Conservation (phyloP, 2,113 vertebrate genomes). For the Halcyon senegalensis region DNA sequence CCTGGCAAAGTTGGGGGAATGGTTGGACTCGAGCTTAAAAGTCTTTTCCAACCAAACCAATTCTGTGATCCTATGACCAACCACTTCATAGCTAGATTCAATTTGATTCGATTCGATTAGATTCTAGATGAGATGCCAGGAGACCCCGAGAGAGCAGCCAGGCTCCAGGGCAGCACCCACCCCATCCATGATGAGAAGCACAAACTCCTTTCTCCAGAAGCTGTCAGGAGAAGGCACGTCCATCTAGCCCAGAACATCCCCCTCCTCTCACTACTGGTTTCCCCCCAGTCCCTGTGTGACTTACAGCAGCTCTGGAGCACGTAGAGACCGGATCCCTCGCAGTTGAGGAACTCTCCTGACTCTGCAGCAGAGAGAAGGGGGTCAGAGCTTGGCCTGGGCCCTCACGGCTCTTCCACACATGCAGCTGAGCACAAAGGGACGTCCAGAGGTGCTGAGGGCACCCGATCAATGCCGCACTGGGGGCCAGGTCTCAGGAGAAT, state of each 20-base stretch:
- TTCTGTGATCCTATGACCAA: no score
- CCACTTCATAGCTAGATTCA: neutral
- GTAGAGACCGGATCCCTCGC: constrained; percentile 97
- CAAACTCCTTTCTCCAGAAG: neutral
- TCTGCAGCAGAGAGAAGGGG: constrained; percentile 74
- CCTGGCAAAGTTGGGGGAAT: neutral
- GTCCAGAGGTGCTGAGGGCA: fast-evolving
- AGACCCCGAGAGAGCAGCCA: neutral
- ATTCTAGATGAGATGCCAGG: neutral
- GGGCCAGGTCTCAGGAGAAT: fast-evolving
- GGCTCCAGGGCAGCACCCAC: neutral
- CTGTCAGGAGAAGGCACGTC: neutral
- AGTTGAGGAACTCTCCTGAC: constrained; percentile 97
- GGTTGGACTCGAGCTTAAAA: neutral
- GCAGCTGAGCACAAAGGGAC: fast-evolving
- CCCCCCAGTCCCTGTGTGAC: constrained; percentile 31
- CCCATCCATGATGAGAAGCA: neutral
- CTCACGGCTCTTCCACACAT: neutral
- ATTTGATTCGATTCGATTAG: no score
- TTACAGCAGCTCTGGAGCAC: constrained; percentile 97
- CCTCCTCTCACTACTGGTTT: neutral
- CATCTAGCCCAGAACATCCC: neutral
- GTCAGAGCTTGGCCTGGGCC: neutral
- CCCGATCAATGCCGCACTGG: neutral
- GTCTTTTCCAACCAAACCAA: neutral